phyloP scores from a whole-genome alignment of 2,113 vertebrate species.

The Edolisoma coerulescens region DNA sequence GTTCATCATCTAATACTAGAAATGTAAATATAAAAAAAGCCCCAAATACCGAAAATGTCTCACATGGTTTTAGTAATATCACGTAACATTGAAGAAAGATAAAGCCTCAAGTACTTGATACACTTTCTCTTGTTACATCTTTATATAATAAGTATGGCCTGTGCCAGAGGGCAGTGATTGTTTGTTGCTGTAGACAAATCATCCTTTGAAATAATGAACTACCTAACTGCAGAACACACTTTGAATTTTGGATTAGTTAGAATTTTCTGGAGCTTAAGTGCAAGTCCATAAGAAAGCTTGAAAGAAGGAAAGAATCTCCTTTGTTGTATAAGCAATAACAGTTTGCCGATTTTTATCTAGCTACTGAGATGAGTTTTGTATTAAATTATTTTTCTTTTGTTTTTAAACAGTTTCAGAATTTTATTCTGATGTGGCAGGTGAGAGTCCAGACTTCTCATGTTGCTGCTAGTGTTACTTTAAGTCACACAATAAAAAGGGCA shows the following conservation, averaged over 20 bases:
- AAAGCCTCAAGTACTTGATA: neutral
- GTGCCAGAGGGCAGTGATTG: neutral
- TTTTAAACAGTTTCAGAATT: neutral
- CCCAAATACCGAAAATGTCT: neutral
- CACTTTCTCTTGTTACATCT: neutral
- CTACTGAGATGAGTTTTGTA: neutral
- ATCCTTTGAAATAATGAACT: neutral
- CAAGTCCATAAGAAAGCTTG: neutral
- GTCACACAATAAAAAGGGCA: neutral
- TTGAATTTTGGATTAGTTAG: neutral
- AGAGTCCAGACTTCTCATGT: neutral
- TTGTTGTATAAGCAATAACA: neutral
- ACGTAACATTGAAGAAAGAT: neutral
- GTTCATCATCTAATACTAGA: neutral
- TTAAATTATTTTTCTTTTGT: neutral
- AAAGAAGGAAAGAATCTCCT: neutral
- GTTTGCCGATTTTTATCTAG: neutral
- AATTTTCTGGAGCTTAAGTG: neutral
- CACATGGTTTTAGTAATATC: neutral
- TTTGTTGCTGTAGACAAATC: neutral
- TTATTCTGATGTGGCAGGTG: neutral
- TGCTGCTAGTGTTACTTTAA: neutral
- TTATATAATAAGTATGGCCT: neutral
- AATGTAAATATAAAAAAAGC: neutral
- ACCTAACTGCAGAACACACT: neutral